Percentiles rank a stretch among this genome's conserved stretches.
Evolutionary conservation across 2,797 vertebrate genomes (phyloP).

Genomic region (Protosalanx chinensis): DNA sequence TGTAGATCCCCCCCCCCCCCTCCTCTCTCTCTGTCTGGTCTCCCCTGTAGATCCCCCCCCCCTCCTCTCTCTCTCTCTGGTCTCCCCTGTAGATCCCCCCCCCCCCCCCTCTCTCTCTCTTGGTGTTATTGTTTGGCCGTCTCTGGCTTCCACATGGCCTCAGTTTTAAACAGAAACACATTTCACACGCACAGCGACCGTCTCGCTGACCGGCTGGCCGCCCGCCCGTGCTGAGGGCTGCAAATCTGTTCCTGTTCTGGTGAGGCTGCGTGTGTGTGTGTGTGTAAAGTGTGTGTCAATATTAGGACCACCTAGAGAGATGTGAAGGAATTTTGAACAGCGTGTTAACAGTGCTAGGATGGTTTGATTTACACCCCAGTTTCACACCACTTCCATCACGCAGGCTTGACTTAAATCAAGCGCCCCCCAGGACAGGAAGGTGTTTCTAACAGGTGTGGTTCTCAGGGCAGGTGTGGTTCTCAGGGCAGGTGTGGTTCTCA

Average conservation of each 20-base stretch:
- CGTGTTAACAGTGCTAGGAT: not conserved
- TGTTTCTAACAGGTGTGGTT: too few relatives aligned
- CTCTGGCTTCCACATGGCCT: not conserved
- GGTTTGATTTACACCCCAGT: not conserved
- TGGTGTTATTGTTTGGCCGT: conserved; percentile 11
- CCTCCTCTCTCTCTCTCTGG: too few relatives aligned
- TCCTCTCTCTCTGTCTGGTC: too few relatives aligned
- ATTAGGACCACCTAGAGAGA: not conserved
- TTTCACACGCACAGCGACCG: conserved; percentile 35
- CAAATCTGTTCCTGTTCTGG: not conserved
- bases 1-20: too few relatives aligned
- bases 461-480: too few relatives aligned
- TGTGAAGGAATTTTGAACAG: not conserved
- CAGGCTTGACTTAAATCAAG: not conserved
- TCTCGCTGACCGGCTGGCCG: not conserved
- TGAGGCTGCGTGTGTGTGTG: conserved; percentile 19
- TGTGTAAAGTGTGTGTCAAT: conserved; percentile 40
- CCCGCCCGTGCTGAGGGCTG: not conserved
- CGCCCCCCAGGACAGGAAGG: not conserved
- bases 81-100: too few relatives aligned
- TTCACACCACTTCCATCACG: not conserved
- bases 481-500: too few relatives aligned
- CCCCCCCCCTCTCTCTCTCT: not conserved
- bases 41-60: too few relatives aligned
- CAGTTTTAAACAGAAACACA: conserved; percentile 55